Base-by-base conservation (phyloP, 2,888 invertebrate genomes). In the Aporophyla lueneburgensis region DNA sequence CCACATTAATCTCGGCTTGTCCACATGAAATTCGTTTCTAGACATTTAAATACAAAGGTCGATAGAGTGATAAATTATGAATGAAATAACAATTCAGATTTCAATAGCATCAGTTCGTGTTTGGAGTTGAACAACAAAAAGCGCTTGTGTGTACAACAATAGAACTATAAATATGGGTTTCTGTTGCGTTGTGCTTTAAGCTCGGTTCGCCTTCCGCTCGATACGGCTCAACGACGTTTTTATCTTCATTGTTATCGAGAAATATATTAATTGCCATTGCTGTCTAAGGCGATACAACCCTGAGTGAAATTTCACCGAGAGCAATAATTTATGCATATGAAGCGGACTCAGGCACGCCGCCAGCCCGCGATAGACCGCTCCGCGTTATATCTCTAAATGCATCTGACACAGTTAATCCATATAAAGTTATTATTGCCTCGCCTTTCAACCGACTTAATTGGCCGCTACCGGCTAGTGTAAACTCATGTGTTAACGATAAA, bases 51-150 rank as follows among this genome's bases (percentile, higher is more conserved):
- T 94, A 95, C 95, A 95, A 95, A 95, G 93, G 92, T 91, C 91
- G 92, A 94, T 94, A 93, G 88, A 94, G 93, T 95, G 94, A 96
- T 96, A 95, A 95, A 95, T 96, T 94, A 94, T 94, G 93, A 95
- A 95, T 94, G 93, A 92, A 94, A 93, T 93, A 94, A 94, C 93
- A 92, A 93, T 93, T 92, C 91, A 65, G 69, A 84, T 87, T 88
- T 88, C 87, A 87, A 89, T 92, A 91, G 93, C 90, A 90, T 88
- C 91, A 92, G 90, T 91, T 93, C 92, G 92, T 93, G 94, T 93
- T 93, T 91, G 88, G 90, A 88, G 90, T 89, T 86, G 89, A 91
- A 91, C 92, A 93, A 93, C 93, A 94, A 94, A 94, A 94, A 94
- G 90, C 91, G 87, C 90, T 91, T 92, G 90, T 92, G 83, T 91